Evolutionary conservation across 1,140 invertebrate species (phyloP).

Genomic region (Macrobrachium rosenbergii): DNA sequence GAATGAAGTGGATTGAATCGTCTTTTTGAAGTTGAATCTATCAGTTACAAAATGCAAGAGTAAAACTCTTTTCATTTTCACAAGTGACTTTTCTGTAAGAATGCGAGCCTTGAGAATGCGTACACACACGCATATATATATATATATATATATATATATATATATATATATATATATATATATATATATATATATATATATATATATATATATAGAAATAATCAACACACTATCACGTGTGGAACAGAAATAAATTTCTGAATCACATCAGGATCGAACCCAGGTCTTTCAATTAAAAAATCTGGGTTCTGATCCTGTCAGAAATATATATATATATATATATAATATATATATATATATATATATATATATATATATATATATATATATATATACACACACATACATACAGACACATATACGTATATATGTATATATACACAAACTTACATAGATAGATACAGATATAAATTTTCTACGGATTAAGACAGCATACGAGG

Average conservation of each 20-base stretch:
- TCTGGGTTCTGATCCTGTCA: too few relatives aligned
- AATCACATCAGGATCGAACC: too few relatives aligned
- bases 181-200: constrained; percentile 10
- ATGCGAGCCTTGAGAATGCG: too few relatives aligned
- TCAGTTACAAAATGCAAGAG: too few relatives aligned
- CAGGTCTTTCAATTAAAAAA: too few relatives aligned
- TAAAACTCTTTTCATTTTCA: too few relatives aligned
- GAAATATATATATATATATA: neutral
- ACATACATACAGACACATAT: neutral
- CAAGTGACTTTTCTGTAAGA: too few relatives aligned
- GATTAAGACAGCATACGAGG: neutral
- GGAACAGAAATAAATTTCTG: too few relatives aligned
- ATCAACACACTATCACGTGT: too few relatives aligned
- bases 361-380: constrained; percentile 17
- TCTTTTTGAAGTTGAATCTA: too few relatives aligned
- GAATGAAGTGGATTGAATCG: too few relatives aligned
- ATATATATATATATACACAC: neutral
- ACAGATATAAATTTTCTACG: neutral
- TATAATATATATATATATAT: constrained; percentile 8
- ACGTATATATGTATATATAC: neutral
- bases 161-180: constrained; percentile 16
- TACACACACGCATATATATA: neutral
- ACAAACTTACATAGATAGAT: neutral
- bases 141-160: constrained; percentile 15
- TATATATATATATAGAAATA: constrained; percentile 6